Evolutionary conservation across 2,113 vertebrate genomes (phyloP), one percentile per base, ranked within the genome.

Genomic region (Anolis sagrei): DNA sequence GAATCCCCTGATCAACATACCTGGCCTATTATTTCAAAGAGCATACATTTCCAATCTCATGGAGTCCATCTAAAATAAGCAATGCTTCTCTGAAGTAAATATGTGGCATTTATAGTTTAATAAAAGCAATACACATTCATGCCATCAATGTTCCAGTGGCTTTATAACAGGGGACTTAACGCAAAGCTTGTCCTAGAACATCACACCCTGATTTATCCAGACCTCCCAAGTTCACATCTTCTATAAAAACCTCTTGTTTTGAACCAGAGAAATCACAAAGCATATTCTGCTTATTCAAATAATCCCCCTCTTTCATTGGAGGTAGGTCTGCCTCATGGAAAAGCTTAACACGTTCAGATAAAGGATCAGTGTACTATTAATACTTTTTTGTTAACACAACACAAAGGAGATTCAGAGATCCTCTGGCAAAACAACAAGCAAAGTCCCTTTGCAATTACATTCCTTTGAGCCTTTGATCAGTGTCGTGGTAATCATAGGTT

Each of bases 221-320:
- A 66, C 32, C 78, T 75, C 69, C n/a, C n/a, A 75, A 54, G 69
- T 49, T 58, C 25, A 34, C 69, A 80, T 80, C 78, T 86, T 74
- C 84, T 80, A 88, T 61, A 90, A 92, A 81, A 74, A 91, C 69
- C 49, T 19, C 77, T 77, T 32, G 77, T 80, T 88, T 87, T 90
- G 82, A 92, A 90, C 77, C 89, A 92, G 81, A 89, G 82, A 77
- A 86, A 10, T 54, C 5, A 32, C 78, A 34, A 51, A 82, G 90
- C 64, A 14, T 62, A 54, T 70, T 81, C 89, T 84, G 39, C 32
- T 86, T 81, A 87, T 76, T 86, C 90, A 92, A 94, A 90, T 83
- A 89, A 82, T 61, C 89, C 81, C 86, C 83, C 76, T 34, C 69
- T 86, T 74, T 83, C 83, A 89, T 21, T 89, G 81, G 70, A 92